These are phyloP conservation scores for Pyrocephalus nanus DNA, from an alignment of 2,797 vertebrate species.

Conservation along the genomic window DNA sequence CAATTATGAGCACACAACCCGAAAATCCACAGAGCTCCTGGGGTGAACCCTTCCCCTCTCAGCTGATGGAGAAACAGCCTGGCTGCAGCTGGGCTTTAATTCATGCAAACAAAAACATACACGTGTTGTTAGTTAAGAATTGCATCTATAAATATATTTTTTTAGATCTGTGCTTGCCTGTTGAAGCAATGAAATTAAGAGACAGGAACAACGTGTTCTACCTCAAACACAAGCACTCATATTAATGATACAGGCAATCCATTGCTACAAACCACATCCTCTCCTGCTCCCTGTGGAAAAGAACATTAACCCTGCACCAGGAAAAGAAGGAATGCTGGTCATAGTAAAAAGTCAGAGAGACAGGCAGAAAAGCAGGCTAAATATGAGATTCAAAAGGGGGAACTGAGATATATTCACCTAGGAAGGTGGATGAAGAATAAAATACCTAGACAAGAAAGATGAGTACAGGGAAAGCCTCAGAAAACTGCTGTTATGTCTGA, in stretches of 20 bases:
- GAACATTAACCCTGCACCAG: fast-evolving
- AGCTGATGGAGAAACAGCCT: neutral
- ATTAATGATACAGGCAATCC: neutral
- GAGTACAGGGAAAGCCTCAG: neutral
- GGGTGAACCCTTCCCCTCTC: neutral
- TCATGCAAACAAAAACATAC: neutral
- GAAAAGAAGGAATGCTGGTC: neutral
- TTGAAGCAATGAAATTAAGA: neutral
- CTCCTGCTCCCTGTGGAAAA: neutral
- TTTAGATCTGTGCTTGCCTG: neutral
- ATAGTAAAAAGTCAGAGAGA: neutral
- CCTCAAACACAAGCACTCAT: neutral
- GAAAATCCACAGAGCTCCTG: neutral
- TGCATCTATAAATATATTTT: neutral
- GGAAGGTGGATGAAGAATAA: neutral
- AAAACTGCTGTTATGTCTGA: neutral
- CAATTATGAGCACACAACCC: neutral
- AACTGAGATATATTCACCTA: neutral
- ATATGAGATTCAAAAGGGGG: neutral
- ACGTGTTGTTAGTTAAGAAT: neutral
- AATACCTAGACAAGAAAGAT: neutral
- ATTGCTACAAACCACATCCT: neutral
- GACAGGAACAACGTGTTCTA: neutral
- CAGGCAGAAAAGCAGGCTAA: neutral
- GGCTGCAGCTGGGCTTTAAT: neutral